Conservation (phyloP, 2,888 invertebrate genomes). For the Diarsia rubi region DNA sequence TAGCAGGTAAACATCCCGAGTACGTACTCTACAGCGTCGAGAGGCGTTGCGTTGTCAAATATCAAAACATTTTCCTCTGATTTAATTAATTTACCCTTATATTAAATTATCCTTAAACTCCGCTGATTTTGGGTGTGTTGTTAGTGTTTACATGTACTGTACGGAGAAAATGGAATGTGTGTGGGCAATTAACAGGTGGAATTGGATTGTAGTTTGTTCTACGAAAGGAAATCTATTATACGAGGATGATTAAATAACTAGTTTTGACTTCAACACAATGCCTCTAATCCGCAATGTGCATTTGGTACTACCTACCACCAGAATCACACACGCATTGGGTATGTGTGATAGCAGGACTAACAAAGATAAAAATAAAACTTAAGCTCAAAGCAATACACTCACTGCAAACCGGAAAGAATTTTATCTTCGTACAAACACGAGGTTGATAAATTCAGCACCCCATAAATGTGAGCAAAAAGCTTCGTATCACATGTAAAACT, state of each 20-base stretch:
- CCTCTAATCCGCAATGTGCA: too few species aligned
- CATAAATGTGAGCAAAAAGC: neutral
- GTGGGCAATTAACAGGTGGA: neutral
- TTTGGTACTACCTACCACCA: too few species aligned
- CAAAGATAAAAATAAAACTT: neutral
- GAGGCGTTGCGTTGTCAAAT: conserved; percentile 35
- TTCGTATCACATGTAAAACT: conserved; percentile 5
- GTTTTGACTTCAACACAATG: neutral
- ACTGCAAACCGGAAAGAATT: neutral
- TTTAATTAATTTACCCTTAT: conserved; percentile 42
- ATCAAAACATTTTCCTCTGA: conserved; percentile 44
- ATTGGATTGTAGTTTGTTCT: neutral
- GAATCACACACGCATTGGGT: too few species aligned
- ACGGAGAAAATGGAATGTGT: conserved; percentile 11
- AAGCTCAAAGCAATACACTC: neutral
- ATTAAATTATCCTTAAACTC: conserved; percentile 43
- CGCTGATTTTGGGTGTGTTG: conserved; percentile 24
- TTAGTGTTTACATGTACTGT: conserved; percentile 1
- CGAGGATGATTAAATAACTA: neutral
- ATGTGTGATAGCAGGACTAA: too few species aligned
- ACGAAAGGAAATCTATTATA: neutral
- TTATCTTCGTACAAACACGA: neutral
- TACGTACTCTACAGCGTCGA: conserved; percentile 13
- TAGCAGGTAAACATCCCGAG: conserved; percentile 31
- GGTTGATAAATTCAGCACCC: neutral